These are phyloP conservation scores for Aldrovandia affinis DNA, from an alignment of 2,797 vertebrate genomes.

Conservation along the genomic window DNA sequence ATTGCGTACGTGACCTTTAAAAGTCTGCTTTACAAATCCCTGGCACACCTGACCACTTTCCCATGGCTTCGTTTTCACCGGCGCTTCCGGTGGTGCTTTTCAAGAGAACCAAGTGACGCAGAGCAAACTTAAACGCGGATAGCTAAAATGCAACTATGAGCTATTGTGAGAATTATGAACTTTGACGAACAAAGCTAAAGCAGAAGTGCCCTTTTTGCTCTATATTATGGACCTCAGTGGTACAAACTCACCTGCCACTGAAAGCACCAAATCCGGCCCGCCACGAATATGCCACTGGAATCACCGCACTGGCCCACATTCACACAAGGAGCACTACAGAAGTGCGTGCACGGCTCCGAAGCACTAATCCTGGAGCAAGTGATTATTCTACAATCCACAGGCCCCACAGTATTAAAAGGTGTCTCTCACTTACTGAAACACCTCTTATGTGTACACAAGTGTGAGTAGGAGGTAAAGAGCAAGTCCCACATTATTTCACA, in stretches of 20 bases:
- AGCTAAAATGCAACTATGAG: background rate
- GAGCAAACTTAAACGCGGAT: background rate
- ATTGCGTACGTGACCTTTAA: background rate
- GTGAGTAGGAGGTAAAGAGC: background rate
- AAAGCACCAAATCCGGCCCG: no score
- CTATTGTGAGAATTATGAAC: no score
- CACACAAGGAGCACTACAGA: no score
- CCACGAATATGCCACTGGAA: no score
- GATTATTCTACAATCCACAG: background rate
- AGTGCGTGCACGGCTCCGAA: no score
- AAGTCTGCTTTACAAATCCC: background rate
- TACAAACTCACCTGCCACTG: no score
- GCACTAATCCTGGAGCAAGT: no score
- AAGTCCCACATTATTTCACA: background rate
- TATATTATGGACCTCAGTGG: no score
- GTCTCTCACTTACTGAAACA: background rate
- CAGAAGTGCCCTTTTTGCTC: background rate
- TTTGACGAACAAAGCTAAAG: no score
- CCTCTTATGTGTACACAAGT: background rate
- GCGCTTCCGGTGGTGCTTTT: background rate
- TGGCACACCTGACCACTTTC: background rate
- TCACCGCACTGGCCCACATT: no score
- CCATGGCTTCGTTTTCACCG: background rate
- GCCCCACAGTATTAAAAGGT: background rate
- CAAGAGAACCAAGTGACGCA: background rate